phyloP scores from a whole-genome alignment of 1,140 invertebrate species.

The Cherax quadricarinatus region DNA sequence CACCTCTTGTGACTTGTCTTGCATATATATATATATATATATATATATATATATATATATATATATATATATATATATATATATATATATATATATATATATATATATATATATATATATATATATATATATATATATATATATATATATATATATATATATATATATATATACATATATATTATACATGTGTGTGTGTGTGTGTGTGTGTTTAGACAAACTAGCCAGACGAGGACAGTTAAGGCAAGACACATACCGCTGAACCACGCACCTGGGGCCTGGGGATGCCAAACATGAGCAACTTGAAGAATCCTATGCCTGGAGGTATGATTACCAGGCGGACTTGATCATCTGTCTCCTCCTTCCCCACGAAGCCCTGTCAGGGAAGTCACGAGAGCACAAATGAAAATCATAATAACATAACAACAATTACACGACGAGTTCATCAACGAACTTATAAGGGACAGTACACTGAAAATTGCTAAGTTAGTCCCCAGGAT shows the following conservation, averaged over 20 bases:
- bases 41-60: neutral
- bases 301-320: constrained; percentile 76
- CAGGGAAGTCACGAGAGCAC: neutral
- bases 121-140: constrained; percentile 1
- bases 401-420: neutral
- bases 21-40: constrained; percentile 8
- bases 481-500: too few relatives aligned
- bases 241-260: constrained; percentile 64
- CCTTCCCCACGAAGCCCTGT: constrained; percentile 74
- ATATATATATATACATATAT: too few relatives aligned
- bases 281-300: constrained; percentile 76
- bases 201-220: too few relatives aligned
- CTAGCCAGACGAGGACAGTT: constrained; percentile 69
- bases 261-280: constrained; percentile 75
- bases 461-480: too few relatives aligned
- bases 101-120: neutral
- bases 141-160: neutral
- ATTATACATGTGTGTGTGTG: too few relatives aligned
- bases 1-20: too few relatives aligned
- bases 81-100: too few relatives aligned
- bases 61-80: too few relatives aligned
- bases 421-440: too few relatives aligned
- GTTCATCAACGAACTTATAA: too few relatives aligned
- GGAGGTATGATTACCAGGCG: constrained; percentile 75
- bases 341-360: constrained; percentile 74